Evolutionary conservation across 2,888 invertebrate species (phyloP), one percentile per base, ranked within the genome.

Genomic region (Agriopis aurantiaria): DNA sequence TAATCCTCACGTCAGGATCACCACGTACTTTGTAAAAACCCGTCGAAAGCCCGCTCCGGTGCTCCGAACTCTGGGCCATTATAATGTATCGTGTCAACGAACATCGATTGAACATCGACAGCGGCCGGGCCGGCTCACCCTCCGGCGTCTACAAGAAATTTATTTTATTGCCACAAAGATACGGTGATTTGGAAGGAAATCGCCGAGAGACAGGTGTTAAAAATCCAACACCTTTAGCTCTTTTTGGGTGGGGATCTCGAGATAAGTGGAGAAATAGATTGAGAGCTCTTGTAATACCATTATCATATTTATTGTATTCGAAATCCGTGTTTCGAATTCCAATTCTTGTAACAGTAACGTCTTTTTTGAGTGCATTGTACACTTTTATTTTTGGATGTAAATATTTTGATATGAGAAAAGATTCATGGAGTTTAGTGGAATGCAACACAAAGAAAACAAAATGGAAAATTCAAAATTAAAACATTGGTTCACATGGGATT

Each of bases 51-150:
- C 82, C 84, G 87, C 86, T 87, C 79, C 87, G 87, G 88, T 85
- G 85, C 86, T 86, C 79, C 87, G 86, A 88, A 85, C 86, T 87
- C 79, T 86, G 86, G 88, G 85, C 93, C 93, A 91, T 93, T 93
- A 91, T 93, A 93, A 93, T 91, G 92, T 91, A 90, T 92, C 91
- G 92, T 93, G 94, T 93, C 93, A 93, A 91, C 92, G 92, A 88
- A 92, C 93, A 93, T 90, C 91, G 92, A 92, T 90, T 90, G 93
- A 92, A 91, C 92, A 92, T 91, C 91, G 93, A 91, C 91, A 90
- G 83, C 84, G 79, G 83, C 81, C 80, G 84, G 78, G 83, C 81
- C 79, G 82, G 81, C 82, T 91, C 89, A 90, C 92, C 93, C 94
- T 93, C 90, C 87, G 91, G 92, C 93, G 92, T 90, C 91, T 88